Base-by-base conservation (phyloP, 2,888 invertebrate genomes). In the Eupithecia tripunctaria region DNA sequence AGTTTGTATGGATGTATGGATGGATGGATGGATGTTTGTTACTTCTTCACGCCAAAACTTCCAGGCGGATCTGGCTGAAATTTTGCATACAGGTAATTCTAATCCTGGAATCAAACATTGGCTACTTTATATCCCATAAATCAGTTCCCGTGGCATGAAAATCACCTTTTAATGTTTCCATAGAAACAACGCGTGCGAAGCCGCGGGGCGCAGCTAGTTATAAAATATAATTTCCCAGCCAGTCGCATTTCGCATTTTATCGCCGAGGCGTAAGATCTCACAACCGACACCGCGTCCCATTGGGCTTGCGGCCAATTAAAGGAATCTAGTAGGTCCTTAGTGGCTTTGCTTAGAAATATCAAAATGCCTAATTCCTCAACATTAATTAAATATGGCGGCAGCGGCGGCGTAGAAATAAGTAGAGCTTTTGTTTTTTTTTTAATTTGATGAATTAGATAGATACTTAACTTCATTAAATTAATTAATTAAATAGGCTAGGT, bases 221-320 rank as follows among this genome's bases (percentile, higher is more conserved):
- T 56, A 25, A 56, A 56, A 56, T 25, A 56, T 60, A 29, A 29
- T 60, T 60, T 60, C 10, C 18, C 10, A 29, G 6, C 59, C 27
- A 27, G 7, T 29, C 27, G 25, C n/a, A 21, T 36, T 36, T 63
- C n/a, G 1, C 36, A 32, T 32, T 29, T 63, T n/a, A 62, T 18
- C 62, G 56, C 12, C 3, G 62, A 29, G 32, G 18, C 25, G 60
- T 62, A 36, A n/a, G 21, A 32, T 56, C n/a, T 56, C 14, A 25
- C 12, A 63, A 63, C 62, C 15, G 36, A 63, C 62, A 63, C 62
- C 62, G 32, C 62, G n/a, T 63, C 62, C 32, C 62, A 12, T 27
- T 27, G 62, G 62, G n/a, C n/a, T 63, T 63, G 12, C n/a, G n/a
- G 62, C 62, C 62, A 63, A 63, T 63, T 63, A 63, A 3, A 32